Conservation (phyloP, 1,140 invertebrate species). For the Coptotermes formosanus region DNA sequence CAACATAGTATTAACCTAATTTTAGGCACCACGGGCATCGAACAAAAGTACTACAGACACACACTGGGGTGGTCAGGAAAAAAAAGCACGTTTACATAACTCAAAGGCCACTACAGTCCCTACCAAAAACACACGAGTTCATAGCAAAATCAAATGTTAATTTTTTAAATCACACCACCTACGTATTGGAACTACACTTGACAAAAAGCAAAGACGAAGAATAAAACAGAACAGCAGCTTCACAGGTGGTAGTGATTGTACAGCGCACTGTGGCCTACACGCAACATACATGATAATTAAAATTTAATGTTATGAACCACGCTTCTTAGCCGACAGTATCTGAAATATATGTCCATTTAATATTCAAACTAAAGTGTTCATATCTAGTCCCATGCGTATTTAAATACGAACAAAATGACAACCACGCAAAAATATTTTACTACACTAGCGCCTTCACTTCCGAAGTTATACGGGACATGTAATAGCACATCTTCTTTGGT, state of each 20-base stretch:
- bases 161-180: too few relatives aligned
- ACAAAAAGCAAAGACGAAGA: not conserved
- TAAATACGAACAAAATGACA: not conserved
- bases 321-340: not conserved
- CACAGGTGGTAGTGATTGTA: not conserved
- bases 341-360: not conserved
- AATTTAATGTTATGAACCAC: not conserved
- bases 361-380: not conserved
- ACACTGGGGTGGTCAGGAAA: too few relatives aligned
- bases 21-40: too few relatives aligned
- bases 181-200: too few relatives aligned
- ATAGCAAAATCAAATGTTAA: too few relatives aligned
- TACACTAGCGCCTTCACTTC: not conserved
- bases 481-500: not conserved
- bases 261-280: not conserved
- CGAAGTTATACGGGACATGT: not conserved
- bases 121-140: too few relatives aligned
- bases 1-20: too few relatives aligned
- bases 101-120: too few relatives aligned
- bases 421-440: not conserved
- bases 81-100: too few relatives aligned
- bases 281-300: not conserved
- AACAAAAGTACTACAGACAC: too few relatives aligned
- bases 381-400: not conserved
- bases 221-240: slow-evolving; percentile 2